These are phyloP conservation scores for Abrostola tripartita DNA, from an alignment of 2,888 invertebrate species.

Conservation along the genomic window DNA sequence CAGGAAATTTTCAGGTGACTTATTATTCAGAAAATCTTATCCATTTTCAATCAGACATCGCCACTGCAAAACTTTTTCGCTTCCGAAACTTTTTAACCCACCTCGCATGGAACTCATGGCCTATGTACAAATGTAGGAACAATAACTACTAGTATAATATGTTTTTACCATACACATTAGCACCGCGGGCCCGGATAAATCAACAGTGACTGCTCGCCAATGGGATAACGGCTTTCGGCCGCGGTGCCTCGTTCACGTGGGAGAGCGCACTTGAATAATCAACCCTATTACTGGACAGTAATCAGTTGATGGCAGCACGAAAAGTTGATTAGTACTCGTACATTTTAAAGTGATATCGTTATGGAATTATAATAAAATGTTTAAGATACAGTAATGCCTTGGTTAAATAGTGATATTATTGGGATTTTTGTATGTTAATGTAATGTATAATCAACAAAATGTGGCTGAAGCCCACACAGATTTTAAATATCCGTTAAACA, in stretches of 20 bases:
- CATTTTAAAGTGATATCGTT: conserved; percentile 32
- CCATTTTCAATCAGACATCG: neutral
- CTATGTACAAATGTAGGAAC: conserved; percentile 22
- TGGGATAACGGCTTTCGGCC: conserved; percentile 67
- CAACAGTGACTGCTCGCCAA: conserved; percentile 67
- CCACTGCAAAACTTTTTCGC: neutral
- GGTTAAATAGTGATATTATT: neutral
- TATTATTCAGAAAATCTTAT: no score
- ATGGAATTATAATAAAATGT: conserved; percentile 18
- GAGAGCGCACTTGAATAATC: conserved; percentile 33
- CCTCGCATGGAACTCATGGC: conserved; percentile 7
- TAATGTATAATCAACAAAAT: neutral
- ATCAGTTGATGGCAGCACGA: conserved; percentile 42
- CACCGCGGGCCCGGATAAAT: conserved; percentile 66
- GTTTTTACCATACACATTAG: conserved; percentile 61
- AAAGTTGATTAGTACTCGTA: conserved; percentile 43
- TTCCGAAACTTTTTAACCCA: neutral
- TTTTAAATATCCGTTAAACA: neutral
- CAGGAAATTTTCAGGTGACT: no score
- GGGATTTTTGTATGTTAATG: neutral
- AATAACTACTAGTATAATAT: conserved; percentile 56
- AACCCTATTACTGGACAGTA: conserved; percentile 43
- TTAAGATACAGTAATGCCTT: neutral
- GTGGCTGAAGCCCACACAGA: neutral
- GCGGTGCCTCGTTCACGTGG: conserved; percentile 55